These are phyloP conservation scores for Clarias magur DNA, from an alignment of 2,113 vertebrate genomes.

Conservation along the genomic window DNA sequence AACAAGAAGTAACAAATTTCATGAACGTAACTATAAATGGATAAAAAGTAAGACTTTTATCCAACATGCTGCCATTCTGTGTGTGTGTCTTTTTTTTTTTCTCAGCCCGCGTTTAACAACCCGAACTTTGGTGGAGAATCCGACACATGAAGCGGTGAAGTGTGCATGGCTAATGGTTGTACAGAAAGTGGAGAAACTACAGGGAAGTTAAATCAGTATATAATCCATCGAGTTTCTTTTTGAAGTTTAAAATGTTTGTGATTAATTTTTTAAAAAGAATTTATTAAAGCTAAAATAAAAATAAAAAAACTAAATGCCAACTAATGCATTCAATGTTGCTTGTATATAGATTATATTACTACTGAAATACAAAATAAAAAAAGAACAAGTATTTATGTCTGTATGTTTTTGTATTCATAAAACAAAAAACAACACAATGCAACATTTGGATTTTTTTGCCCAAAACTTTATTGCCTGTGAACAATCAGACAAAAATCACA, in stretches of 20 bases:
- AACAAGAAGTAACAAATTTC: no score
- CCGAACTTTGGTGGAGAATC: constrained; percentile 71
- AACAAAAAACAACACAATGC: neutral
- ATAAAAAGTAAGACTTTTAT: neutral
- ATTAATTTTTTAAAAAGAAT: constrained; percentile 21
- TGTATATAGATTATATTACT: constrained; percentile 26
- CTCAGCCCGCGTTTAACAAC: constrained; percentile 72
- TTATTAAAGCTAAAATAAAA: neutral
- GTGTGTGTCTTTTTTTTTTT: constrained; percentile 34
- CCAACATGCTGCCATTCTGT: neutral
- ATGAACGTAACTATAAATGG: no score
- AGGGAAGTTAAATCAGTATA: neutral
- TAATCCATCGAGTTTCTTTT: neutral
- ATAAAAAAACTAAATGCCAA: neutral
- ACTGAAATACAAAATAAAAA: constrained; percentile 15
- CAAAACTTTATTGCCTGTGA: constrained; percentile 56
- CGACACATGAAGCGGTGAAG: constrained; percentile 44
- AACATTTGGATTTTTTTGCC: constrained; percentile 17
- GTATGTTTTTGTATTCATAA: neutral
- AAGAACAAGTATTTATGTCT: neutral
- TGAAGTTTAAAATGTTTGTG: constrained; percentile 34
- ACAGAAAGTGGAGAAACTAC: constrained; percentile 5
- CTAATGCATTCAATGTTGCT: constrained; percentile 2
- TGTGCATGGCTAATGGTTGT: neutral
- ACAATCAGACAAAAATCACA: constrained; percentile 47